Conservation (phyloP, 2,797 vertebrate species). For the Glossophaga mutica region DNA sequence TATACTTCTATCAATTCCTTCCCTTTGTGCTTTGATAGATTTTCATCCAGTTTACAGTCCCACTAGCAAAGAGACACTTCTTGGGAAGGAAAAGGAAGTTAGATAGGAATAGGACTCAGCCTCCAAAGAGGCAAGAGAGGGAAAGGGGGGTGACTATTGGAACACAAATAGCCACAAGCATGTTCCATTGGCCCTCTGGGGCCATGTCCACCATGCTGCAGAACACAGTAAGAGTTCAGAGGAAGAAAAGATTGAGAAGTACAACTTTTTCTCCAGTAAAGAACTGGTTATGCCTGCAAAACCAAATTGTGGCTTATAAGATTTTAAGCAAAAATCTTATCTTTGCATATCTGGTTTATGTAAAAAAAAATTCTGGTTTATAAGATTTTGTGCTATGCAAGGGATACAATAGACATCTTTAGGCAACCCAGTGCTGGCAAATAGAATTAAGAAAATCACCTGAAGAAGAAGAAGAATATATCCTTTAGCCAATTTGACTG, state of each 20-base stretch:
- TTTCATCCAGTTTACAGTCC: slow-evolving; percentile 26
- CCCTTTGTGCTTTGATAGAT: slow-evolving; percentile 37
- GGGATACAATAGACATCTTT: not conserved
- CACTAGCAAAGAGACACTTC: slow-evolving; percentile 16
- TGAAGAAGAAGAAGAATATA: not conserved
- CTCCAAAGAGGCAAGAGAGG: not conserved
- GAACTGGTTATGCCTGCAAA: not conserved
- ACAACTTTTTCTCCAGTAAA: not conserved
- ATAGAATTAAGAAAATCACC: not conserved
- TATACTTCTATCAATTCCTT: slow-evolving; percentile 9
- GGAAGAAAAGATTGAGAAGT: not conserved
- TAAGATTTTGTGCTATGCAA: not conserved
- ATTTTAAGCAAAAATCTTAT: not conserved
- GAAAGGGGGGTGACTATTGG: not conserved
- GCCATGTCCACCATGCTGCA: not conserved
- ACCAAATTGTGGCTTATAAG: not conserved
- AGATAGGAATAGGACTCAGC: not conserved
- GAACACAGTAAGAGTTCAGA: not conserved
- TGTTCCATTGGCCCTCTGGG: not conserved
- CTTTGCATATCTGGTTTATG: too few relatives aligned
- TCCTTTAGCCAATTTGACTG: not conserved
- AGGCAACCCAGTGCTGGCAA: not conserved
- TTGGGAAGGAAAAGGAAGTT: not conserved
- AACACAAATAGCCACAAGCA: not conserved
- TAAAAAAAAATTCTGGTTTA: not conserved